A percentile compares a stretch with the other conserved stretches of the same genome.
phyloP scores from a whole-genome alignment of 2,888 invertebrate species.

The Labia minor region DNA sequence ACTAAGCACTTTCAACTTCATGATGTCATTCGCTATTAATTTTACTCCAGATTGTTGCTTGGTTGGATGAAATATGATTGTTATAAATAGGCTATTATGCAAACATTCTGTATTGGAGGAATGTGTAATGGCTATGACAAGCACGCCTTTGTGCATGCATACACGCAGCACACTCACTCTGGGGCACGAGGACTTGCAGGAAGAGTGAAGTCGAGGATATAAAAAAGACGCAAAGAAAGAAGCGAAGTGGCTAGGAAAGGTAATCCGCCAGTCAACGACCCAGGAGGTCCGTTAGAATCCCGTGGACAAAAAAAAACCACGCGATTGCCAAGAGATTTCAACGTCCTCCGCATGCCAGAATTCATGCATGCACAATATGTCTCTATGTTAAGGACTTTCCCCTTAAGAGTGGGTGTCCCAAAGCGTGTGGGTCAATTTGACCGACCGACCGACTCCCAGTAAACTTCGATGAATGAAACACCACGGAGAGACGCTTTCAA shows the following conservation, averaged over 20 bases:
- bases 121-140: not conserved
- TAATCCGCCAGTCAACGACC: not conserved
- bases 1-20: no score
- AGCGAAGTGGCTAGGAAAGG: not conserved
- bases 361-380: not conserved
- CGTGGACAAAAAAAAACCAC: not conserved
- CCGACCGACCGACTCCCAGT: not conserved
- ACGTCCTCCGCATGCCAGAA: not conserved
- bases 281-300: constrained; percentile 7
- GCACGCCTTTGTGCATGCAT: not conserved
- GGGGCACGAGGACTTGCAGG: not conserved
- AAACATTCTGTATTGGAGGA: not conserved
- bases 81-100: not conserved
- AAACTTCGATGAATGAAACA: no score
- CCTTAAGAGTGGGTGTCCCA: not conserved
- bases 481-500: no score
- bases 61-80: no score
- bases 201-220: not conserved
- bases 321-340: not conserved
- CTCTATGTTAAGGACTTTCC: not conserved
- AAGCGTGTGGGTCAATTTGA: constrained; percentile 4
- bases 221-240: not conserved
- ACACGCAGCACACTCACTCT: not conserved
- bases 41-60: no score
- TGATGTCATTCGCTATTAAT: no score